These are phyloP conservation scores for Crossocerus cetratus DNA, from an alignment of 2,888 invertebrate genomes.

Conservation along the genomic window DNA sequence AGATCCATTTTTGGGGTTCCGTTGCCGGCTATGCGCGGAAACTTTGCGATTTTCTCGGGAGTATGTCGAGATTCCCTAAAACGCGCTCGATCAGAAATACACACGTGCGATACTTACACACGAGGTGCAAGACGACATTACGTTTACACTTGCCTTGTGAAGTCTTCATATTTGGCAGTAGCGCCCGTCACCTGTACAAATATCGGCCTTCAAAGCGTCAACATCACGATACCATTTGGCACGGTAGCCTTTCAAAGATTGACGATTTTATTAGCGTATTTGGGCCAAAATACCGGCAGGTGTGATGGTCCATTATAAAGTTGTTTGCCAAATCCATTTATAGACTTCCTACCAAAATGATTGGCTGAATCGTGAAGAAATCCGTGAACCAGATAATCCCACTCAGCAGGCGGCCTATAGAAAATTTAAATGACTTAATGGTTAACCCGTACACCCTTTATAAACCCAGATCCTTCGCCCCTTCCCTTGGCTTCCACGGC, in stretches of 20 bases:
- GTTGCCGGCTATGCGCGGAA: background rate
- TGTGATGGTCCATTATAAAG: background rate
- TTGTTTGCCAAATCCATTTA: no score
- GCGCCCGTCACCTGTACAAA: constrained; percentile 27
- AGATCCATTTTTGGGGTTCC: background rate
- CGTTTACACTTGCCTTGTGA: constrained; percentile 7
- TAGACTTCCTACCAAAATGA: no score
- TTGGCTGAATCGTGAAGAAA: no score
- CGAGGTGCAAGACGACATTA: background rate
- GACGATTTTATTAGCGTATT: constrained; percentile 8
- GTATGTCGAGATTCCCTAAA: background rate
- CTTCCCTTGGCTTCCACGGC: no score
- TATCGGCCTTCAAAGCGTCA: background rate
- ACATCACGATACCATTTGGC: background rate
- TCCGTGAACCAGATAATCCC: no score
- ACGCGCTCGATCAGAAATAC: background rate
- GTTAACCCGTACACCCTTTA: background rate
- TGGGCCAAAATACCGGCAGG: background rate
- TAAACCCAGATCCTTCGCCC: background rate
- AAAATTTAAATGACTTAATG: no score
- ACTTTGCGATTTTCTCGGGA: background rate
- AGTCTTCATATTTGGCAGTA: constrained; percentile 2
- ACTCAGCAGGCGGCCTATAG: no score
- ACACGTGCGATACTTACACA: background rate
- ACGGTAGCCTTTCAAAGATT: constrained; percentile 12